Base-by-base conservation (phyloP, 2,888 invertebrate genomes). In the Bruchidius siliquastri region DNA sequence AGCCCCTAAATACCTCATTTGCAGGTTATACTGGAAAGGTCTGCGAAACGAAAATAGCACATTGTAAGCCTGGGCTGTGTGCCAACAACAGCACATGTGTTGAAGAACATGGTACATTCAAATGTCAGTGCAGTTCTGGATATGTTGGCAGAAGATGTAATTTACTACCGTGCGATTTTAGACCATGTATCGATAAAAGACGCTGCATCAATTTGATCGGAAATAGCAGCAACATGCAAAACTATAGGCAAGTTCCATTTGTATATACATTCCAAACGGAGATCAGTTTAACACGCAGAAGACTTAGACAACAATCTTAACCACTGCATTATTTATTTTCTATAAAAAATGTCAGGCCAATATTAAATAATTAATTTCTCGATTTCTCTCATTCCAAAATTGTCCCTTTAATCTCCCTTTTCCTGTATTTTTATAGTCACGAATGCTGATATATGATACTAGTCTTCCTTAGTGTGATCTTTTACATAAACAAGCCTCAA, bases 151-250 rank as follows among this genome's bases (percentile, higher is more conserved):
- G 85, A 73, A 85, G 89, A 72, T 90, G 90, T 79, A 88, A 88
- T 80, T 82, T 88, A 26, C 79, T 88, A 68, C 89, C 92, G 4
- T 92, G 92, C 80, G 88, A 88, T 77, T 89, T 88, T 80, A 82
- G 86, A 71, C 90, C 90, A 0, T 92, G 92, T 78, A 83, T 83
- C 68, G 77, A 77, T 20, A 86, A 87, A 77, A 81, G 85, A 0
- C 83, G 87, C 71, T 90, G 90, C 77, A 75, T 86, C 0, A 88
- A 49, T 49, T 13, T 49, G 18, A 49, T 82, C 13, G 83, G 84
- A 69, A 79, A 80, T 20, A 86, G 87, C 72, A 83, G 88, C 0
- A 87, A 87, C 0, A 85, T 81, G 79, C 77, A 83, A 21, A 88
- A 88, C 81, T 89, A 86, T 80, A 85, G 82, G 87, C 87, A 79